Conservation (phyloP, 2,797 vertebrate species). For the Antennarius maculatus region DNA sequence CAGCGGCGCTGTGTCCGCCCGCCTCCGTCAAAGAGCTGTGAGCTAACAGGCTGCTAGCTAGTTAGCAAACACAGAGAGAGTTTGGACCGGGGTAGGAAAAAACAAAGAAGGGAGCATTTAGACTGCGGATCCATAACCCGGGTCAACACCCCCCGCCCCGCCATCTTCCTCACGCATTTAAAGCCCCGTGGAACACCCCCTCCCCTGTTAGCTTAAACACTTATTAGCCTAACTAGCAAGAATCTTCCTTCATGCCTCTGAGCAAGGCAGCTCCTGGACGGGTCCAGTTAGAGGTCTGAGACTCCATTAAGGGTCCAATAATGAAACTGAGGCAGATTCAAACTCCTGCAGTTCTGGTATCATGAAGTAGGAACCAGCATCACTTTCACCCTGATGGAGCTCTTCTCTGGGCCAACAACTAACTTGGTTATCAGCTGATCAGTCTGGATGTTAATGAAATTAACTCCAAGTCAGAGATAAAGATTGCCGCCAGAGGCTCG, state of each 20-base stretch:
- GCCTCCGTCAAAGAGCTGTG: constrained; percentile 34
- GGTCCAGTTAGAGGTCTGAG: not conserved
- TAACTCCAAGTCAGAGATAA: too few species aligned
- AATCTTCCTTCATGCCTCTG: constrained; percentile 37
- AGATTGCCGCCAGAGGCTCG: too few species aligned
- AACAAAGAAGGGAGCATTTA: not conserved
- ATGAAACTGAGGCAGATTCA: not conserved
- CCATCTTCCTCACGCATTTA: not conserved
- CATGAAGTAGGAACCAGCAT: too few species aligned
- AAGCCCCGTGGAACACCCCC: not conserved
- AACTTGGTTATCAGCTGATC: too few species aligned
- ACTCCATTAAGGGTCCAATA: not conserved
- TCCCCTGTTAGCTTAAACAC: not conserved
- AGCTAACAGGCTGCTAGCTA: constrained; percentile 50
- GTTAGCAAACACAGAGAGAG: constrained; percentile 50
- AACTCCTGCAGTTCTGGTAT: too few species aligned
- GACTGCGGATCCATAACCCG: constrained; percentile 8
- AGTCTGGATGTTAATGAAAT: too few species aligned
- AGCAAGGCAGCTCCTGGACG: constrained; percentile 33
- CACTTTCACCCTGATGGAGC: too few species aligned
- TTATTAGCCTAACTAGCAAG: constrained; percentile 5
- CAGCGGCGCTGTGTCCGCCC: constrained; percentile 33
- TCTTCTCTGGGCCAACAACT: too few species aligned
- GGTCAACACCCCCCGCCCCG: constrained; percentile 14
- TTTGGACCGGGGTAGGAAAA: constrained; percentile 24